These are phyloP conservation scores for Drosophila simulans DNA, from an alignment of 1,140 invertebrate genomes.

Conservation along the genomic window DNA sequence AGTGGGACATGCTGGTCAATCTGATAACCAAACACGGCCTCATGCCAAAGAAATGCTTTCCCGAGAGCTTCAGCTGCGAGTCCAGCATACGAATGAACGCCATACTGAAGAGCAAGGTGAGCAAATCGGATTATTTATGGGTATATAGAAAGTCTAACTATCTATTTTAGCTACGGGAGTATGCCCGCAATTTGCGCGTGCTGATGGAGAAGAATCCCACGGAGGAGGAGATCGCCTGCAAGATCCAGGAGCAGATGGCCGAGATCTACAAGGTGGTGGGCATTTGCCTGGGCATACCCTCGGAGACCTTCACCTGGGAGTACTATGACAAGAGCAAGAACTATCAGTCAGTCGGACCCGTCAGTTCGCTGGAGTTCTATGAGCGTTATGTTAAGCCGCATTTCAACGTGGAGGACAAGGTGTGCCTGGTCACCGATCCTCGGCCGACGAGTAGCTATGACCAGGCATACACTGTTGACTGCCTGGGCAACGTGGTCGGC, in stretches of 20 bases:
- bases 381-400: conserved; percentile 90
- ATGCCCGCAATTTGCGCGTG: conserved; percentile 89
- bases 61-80: conserved; percentile 92
- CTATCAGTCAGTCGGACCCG: conserved; percentile 90
- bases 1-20: conserved; percentile 96
- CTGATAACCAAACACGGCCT: conserved; percentile 94
- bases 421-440: conserved; percentile 94
- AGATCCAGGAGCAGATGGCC: conserved; percentile 89
- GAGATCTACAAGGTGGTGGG: conserved; percentile 93
- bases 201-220: conserved; percentile 86
- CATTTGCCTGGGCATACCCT: conserved; percentile 92
- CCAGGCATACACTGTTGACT: conserved; percentile 93
- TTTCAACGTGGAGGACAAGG: conserved; percentile 94
- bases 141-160: background rate
- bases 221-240: conserved; percentile 85
- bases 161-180: conserved; percentile 90
- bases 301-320: conserved; percentile 93
- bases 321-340: conserved; percentile 95
- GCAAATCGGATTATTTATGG: background rate
- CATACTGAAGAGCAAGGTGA: conserved; percentile 91
- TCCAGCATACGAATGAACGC: conserved; percentile 90
- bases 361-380: conserved; percentile 93
- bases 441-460: conserved; percentile 91
- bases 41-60: conserved; percentile 94
- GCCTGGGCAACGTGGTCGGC: conserved; percentile 93